These are phyloP conservation scores for Eupithecia dodoneata DNA, from an alignment of 2,888 invertebrate genomes.

Conservation along the genomic window DNA sequence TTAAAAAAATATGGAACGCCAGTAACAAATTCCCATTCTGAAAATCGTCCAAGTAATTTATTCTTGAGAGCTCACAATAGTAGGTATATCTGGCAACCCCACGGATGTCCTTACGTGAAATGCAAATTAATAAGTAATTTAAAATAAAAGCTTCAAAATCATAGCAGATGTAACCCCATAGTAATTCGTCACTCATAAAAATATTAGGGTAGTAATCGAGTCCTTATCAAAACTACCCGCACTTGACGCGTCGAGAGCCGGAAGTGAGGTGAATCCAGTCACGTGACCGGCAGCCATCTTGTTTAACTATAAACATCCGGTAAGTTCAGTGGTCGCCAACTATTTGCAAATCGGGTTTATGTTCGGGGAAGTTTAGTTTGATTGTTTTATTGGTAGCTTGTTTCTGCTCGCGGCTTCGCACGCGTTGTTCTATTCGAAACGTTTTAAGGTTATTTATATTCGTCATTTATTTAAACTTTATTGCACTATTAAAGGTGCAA, in stretches of 20 bases:
- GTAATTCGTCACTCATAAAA: slow-evolving; percentile 61
- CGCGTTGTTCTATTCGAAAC: too few relatives aligned
- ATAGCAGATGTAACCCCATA: slow-evolving; percentile 72
- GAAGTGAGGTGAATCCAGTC: slow-evolving; percentile 81
- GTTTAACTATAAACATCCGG: slow-evolving; percentile 79
- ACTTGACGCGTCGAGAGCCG: slow-evolving; percentile 79
- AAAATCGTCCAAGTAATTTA: background rate
- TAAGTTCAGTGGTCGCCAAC: slow-evolving; percentile 66
- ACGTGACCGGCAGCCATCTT: slow-evolving; percentile 81
- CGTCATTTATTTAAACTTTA: too few relatives aligned
- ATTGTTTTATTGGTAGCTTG: background rate
- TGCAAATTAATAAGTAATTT: background rate
- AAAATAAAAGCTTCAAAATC: slow-evolving; percentile 52
- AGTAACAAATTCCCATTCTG: background rate
- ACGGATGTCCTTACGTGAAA: background rate
- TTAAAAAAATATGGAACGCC: background rate
- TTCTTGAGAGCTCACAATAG: background rate
- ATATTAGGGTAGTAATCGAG: slow-evolving; percentile 67
- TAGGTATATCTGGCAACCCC: background rate
- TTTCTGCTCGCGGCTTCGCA: too few relatives aligned
- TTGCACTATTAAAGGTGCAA: too few relatives aligned
- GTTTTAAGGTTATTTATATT: too few relatives aligned
- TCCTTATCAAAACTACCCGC: slow-evolving; percentile 78
- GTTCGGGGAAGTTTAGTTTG: slow-evolving; percentile 6
- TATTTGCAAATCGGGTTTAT: slow-evolving; percentile 44